Base-by-base conservation (phyloP, 1,140 invertebrate genomes). In the Tribolium madens region DNA sequence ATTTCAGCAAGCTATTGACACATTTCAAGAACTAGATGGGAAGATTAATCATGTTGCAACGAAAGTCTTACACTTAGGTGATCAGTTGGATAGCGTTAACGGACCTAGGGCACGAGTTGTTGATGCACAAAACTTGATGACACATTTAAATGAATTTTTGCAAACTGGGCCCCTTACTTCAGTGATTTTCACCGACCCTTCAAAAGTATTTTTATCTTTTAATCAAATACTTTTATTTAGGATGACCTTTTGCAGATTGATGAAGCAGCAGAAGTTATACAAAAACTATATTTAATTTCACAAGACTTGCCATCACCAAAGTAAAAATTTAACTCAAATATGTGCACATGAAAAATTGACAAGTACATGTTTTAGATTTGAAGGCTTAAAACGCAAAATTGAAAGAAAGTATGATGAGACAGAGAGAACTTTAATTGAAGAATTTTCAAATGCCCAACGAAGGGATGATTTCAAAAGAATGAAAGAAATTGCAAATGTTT, bases 231-330 rank as follows among this genome's bases (percentile, higher is more conserved):
- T 70, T 69, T 76, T 75, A 52, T 73, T 76, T 60, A 79, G 46
- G 77, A 75, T 84, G n/a, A n/a, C n/a, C 79, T 87, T 87, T 42
- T 42, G 21, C 81, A 97, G 92, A 87, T 99, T 36, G 94, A 96
- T 86, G 95, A 98, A 88, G 96, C 97, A 42, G 98, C 98, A n/a
- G 97, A 99, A 89, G 93, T 99, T 1, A 99, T 99, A 82, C 97
- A 99, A 87, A 99, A 99, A 84, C 87, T 99, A 3, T 93, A 98
- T 84, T 91, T 97, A 4, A 98, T 99, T 81, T 93, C 97, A 1
- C 97, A 99, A 89, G 98, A 99, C 87, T 87, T 99, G 18, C 94
- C 95, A 1, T 89, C 90, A 5, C 92, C 92, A 72, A 96, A 94
- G 89, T 90, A 86, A 86, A 86, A 13, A 4, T 18, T 26, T 26